Conservation (phyloP, 2,797 vertebrate species). For the Catamblyrhynchus diadema region DNA sequence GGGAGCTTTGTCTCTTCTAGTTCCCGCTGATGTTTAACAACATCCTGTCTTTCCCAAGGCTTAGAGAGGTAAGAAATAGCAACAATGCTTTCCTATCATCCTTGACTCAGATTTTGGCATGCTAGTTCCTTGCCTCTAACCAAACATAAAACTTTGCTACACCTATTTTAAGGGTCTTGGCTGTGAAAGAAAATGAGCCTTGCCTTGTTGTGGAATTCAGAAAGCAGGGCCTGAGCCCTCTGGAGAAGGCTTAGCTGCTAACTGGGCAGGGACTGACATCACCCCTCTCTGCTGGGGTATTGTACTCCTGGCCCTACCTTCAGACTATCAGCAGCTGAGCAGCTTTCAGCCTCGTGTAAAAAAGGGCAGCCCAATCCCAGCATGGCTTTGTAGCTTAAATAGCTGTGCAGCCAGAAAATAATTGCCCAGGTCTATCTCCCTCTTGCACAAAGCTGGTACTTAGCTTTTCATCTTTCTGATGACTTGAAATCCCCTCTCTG, state of each 20-base stretch:
- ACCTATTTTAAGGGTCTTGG: neutral
- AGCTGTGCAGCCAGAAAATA: neutral
- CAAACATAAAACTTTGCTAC: neutral
- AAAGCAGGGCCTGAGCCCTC: neutral
- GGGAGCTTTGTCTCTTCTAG: neutral
- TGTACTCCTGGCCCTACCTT: neutral
- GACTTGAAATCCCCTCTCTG: neutral
- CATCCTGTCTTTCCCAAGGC: neutral
- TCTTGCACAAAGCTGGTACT: slow-evolving; percentile 3
- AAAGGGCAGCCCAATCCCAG: neutral
- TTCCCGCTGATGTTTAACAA: neutral
- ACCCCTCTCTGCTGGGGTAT: neutral
- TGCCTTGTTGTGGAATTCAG: neutral
- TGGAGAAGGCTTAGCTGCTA: neutral
- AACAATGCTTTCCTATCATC: neutral
- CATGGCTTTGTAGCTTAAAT: neutral
- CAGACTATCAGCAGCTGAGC: neutral
- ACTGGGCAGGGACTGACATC: neutral
- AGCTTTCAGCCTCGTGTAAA: neutral
- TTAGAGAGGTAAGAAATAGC: neutral
- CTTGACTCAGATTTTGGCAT: neutral
- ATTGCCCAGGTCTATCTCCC: neutral
- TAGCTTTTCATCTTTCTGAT: neutral
- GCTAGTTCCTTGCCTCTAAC: neutral
- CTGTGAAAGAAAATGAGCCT: neutral